Evolutionary conservation across 2,888 invertebrate genomes (phyloP).

Genomic region (Rotaria socialis): DNA sequence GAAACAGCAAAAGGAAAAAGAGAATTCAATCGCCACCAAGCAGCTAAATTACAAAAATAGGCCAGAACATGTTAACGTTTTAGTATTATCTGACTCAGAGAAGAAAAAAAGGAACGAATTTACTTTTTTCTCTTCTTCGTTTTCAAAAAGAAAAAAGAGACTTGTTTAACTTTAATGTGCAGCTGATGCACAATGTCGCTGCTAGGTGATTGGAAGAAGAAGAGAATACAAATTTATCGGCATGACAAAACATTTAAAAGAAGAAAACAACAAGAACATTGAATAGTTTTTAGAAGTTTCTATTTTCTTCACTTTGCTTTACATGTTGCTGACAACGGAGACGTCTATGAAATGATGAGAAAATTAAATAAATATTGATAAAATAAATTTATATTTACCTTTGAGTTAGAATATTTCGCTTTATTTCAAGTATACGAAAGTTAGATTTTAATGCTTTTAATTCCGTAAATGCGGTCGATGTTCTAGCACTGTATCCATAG

Average conservation of each 20-base stretch:
- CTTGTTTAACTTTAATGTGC: neutral
- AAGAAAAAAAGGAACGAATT: neutral
- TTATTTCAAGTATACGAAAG: constrained; percentile 7
- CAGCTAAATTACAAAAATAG: neutral
- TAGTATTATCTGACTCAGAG: neutral
- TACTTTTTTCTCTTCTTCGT: neutral
- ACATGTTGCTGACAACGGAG: neutral
- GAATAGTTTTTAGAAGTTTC: neutral
- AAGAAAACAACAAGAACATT: neutral
- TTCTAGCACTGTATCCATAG: constrained; percentile 18
- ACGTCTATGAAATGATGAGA: neutral
- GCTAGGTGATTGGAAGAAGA: neutral
- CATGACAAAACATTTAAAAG: neutral
- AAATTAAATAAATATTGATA: neutral
- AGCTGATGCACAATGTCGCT: neutral
- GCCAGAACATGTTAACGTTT: neutral
- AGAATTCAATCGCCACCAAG: neutral
- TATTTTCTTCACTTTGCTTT: neutral
- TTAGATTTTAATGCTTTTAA: constrained; percentile 33
- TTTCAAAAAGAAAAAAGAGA: neutral
- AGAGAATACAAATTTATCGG: neutral
- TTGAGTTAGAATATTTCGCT: constrained; percentile 15
- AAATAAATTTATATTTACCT: neutral
- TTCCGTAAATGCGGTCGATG: neutral
- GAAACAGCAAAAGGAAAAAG: neutral